Evolutionary conservation across 2,888 invertebrate species (phyloP).

Genomic region (Phyllotreta striolata): DNA sequence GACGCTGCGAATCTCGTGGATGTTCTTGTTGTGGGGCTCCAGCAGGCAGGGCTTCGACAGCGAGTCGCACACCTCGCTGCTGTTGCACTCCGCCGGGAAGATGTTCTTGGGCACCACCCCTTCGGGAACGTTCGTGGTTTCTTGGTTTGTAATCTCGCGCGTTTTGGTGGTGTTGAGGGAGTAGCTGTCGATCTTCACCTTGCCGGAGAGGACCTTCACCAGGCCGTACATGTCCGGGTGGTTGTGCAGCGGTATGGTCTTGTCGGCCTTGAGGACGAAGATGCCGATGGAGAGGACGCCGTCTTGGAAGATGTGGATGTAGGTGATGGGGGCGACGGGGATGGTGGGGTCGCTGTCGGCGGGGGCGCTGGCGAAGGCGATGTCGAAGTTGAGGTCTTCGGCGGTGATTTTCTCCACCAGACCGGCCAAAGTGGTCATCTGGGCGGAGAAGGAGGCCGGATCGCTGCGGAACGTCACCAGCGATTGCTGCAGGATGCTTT

Average conservation of each 20-base stretch:
- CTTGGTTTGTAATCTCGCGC: too few relatives aligned
- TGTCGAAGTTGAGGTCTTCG: conserved; percentile 74
- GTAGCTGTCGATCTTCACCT: conserved; percentile 70
- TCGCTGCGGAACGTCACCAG: conserved; percentile 69
- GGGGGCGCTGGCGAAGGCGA: conserved; percentile 51
- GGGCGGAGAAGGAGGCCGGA: conserved; percentile 66
- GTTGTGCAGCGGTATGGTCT: conserved; percentile 88
- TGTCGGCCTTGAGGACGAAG: conserved; percentile 78
- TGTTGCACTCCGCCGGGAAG: conserved; percentile 49
- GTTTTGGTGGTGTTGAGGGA: conserved; percentile 53
- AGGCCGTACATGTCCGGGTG: conserved; percentile 93
- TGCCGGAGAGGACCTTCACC: conserved; percentile 79
- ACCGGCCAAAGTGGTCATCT: too few relatives aligned
- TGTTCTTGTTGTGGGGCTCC: conserved; percentile 75
- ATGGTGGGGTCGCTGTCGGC: conserved; percentile 75
- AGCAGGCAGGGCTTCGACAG: conserved; percentile 69
- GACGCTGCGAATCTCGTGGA: conserved; percentile 81
- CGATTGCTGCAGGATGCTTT: too few relatives aligned
- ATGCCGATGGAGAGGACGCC: conserved; percentile 75
- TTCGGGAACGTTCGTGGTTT: conserved; percentile 30
- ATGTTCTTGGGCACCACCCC: conserved; percentile 36
- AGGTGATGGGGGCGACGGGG: conserved; percentile 77
- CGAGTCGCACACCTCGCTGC: conserved; percentile 47
- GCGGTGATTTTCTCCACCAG: conserved; percentile 73
- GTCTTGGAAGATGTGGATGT: conserved; percentile 85